phyloP scores from a whole-genome alignment of 2,797 vertebrate genomes.

The Babyrousa celebensis region DNA sequence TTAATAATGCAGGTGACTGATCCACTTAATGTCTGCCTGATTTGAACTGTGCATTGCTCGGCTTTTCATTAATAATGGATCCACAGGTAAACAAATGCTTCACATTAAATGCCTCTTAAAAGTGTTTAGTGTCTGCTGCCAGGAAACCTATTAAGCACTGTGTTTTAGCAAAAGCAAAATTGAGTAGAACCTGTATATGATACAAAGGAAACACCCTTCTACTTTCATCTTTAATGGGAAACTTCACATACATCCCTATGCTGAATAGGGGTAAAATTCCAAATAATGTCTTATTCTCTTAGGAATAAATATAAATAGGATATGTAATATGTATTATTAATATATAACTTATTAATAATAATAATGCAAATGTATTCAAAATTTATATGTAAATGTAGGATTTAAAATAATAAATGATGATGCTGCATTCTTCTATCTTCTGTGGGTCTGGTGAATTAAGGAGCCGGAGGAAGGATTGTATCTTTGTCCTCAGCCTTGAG shows the following conservation, averaged over 20 bases:
- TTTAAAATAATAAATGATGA: neutral
- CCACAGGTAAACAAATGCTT: slow-evolving; percentile 82
- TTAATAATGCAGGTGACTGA: slow-evolving; percentile 88
- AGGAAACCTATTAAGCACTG: slow-evolving; percentile 66
- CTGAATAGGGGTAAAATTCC: neutral
- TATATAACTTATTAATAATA: neutral
- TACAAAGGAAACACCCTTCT: neutral
- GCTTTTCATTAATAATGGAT: slow-evolving; percentile 84
- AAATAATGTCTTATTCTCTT: neutral
- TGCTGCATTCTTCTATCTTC: neutral
- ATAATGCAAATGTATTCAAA: neutral
- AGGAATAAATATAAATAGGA: neutral
- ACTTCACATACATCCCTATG: neutral
- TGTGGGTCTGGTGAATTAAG: neutral
- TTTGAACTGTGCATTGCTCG: slow-evolving; percentile 75
- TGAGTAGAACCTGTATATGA: slow-evolving; percentile 28
- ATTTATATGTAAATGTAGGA: neutral
- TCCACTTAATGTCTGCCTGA: slow-evolving; percentile 84
- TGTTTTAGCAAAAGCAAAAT: slow-evolving; percentile 31
- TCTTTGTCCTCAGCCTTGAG: neutral
- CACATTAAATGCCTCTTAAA: slow-evolving; percentile 84
- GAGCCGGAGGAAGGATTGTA: fast-evolving
- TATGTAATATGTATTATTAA: neutral
- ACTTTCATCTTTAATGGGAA: neutral
- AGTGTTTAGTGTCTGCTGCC: slow-evolving; percentile 77